phyloP scores from a whole-genome alignment of 2,888 invertebrate genomes.

The Chloroclysta siterata region DNA sequence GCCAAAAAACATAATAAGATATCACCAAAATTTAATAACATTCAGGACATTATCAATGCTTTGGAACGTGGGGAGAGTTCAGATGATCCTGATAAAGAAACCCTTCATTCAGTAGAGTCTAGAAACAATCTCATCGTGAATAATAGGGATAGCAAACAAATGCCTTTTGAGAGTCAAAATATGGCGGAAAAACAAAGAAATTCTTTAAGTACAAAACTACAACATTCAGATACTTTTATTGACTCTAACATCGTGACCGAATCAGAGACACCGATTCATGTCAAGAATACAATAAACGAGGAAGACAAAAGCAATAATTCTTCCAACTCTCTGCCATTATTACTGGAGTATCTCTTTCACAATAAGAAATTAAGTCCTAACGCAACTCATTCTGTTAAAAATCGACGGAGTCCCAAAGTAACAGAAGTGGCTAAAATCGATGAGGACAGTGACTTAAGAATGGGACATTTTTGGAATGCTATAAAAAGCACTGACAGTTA shows the following conservation, averaged over 20 bases:
- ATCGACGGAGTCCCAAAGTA: conserved; percentile 40
- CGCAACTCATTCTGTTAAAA: conserved; percentile 29
- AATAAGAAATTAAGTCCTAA: conserved; percentile 44
- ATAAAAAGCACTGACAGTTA: conserved; percentile 36
- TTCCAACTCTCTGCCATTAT: conserved; percentile 56
- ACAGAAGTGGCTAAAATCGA: conserved; percentile 23
- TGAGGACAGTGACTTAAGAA: conserved; percentile 20
- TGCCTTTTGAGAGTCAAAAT: conserved; percentile 11
- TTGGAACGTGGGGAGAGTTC: conserved; percentile 55
- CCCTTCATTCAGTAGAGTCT: conserved; percentile 62
- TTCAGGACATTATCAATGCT: conserved; percentile 72
- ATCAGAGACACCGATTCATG: conserved; percentile 3
- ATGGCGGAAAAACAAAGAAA: conserved; percentile 1
- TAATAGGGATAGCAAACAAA: conserved; percentile 25
- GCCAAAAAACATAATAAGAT: conserved; percentile 32
- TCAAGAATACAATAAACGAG: conserved; percentile 5
- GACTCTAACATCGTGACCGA: conserved; percentile 3
- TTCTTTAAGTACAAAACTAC: conserved; percentile 3
- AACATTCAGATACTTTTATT: not conserved
- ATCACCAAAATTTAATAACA: conserved; percentile 66
- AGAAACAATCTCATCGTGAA: conserved; percentile 32
- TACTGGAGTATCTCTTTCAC: conserved; percentile 63
- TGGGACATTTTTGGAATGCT: conserved; percentile 26
- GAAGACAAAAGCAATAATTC: conserved; percentile 17
- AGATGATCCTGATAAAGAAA: conserved; percentile 48